Conservation (phyloP, 2,797 vertebrate species). For the Chiloscyllium punctatum region DNA sequence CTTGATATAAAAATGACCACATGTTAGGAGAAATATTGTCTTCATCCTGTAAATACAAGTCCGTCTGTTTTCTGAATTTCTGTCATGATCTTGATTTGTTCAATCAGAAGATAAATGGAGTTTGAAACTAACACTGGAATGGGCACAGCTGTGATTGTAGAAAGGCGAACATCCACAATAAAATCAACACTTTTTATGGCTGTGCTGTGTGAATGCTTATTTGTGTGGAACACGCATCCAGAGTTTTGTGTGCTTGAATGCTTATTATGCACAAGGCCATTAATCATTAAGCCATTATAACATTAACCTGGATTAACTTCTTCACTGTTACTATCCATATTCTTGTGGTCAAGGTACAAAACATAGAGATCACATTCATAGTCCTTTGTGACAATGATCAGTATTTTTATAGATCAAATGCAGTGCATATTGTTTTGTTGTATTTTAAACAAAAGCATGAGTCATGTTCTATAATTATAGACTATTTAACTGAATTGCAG, state of each 20-base stretch:
- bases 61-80: not conserved
- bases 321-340: not conserved
- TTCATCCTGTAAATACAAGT: not conserved
- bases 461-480: not conserved
- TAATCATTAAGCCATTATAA: not conserved
- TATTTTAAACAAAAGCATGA: not conserved
- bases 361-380: not conserved
- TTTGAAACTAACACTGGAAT: not conserved
- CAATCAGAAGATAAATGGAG: not conserved
- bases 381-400: not conserved
- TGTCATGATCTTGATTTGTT: not conserved
- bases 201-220: not conserved
- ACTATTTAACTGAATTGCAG: not conserved
- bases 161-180: not conserved
- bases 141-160: not conserved
- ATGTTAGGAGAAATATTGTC: not conserved
- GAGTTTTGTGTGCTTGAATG: not conserved
- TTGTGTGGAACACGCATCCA: not conserved
- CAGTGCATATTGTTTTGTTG: not conserved
- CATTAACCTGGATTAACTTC: not conserved
- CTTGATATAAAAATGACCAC: not conserved
- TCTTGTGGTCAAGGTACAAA: not conserved
- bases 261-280: not conserved
- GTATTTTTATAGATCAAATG: not conserved
- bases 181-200: not conserved